Base-by-base conservation (phyloP, 2,797 vertebrate genomes). In the Enteromius paludinosus region DNA sequence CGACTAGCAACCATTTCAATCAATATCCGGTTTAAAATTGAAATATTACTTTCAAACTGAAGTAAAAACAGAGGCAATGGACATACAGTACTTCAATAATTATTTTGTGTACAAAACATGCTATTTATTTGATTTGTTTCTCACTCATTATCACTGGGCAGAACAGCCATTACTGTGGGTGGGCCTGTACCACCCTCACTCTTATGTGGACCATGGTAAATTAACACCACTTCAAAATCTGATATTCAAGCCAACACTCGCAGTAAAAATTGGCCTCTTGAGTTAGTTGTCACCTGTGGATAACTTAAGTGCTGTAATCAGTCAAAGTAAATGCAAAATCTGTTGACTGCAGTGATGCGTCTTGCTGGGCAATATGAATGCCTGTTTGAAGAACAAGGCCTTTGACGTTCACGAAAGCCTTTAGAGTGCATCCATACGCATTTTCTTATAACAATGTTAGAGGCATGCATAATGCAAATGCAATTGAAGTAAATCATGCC, bases 301-400 rank as follows among this genome's bases (percentile, higher is more conserved):
- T 73, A 73, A 52, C 59, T 73, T 74, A 52, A 82, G 79, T 59
- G 35, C 62, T 76, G 62, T 76, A 76, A 82, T 82, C 72, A 80
- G 10, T 71, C 35, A 76, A 68, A 69, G n/a, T 66, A 11, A 68
- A 75, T 68, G 64, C 49, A 77, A 35, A 76, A 64, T 47, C 62
- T 68, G 56, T 61, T 82, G 62, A 35, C 43, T 54, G 49, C 38
- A 65, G n/a, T 43, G 15, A 43, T 35, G 41, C 10, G 5, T 69
- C 20, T 68, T 49, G 23, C 45, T 14, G 47, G 61, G 20, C 62
- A 61, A 41, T 66, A 54, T 28, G 17, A 56, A 15, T 41, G 30
- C n/a, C 28, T 59, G 7, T 73, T 68, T 70, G 28, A 69, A 83
- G 62, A 76, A 74, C 59, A 65, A 66, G 28, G 62, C 62, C 62